Evolutionary conservation across 1,140 invertebrate species (phyloP).

Genomic region (Teleogryllus occipitalis): DNA sequence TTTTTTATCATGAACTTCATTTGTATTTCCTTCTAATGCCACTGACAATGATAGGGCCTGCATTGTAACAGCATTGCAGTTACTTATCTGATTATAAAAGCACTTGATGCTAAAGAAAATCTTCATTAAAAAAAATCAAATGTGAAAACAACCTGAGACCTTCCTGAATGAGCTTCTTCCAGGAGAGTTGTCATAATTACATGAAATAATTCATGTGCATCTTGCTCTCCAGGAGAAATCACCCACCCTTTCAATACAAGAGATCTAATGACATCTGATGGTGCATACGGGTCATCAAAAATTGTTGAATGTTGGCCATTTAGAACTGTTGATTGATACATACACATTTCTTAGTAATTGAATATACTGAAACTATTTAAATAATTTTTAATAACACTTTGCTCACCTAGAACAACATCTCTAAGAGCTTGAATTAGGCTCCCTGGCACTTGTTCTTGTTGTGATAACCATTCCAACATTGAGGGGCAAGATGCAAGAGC

Average conservation of each 20-base stretch:
- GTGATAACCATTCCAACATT: conserved; percentile 68
- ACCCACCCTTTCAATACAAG: conserved; percentile 70
- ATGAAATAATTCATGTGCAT: conserved; percentile 86
- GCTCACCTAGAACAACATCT: conserved; percentile 6
- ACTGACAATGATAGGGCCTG: not conserved
- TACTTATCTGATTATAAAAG: not conserved
- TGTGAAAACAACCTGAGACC: not conserved
- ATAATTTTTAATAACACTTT: not conserved
- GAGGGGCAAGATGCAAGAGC: conserved; percentile 70
- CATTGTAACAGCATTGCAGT: not conserved
- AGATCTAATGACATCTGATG: conserved; percentile 65
- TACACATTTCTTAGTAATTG: not conserved
- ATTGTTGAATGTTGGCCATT: conserved; percentile 56
- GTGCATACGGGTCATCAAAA: conserved; percentile 51
- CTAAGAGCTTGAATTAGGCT: not conserved
- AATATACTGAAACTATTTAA: not conserved
- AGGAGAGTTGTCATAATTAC: conserved; percentile 77
- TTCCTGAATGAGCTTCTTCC: conserved; percentile 48
- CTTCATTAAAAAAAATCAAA: not conserved
- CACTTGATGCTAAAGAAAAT: not conserved
- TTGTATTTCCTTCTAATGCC: not conserved
- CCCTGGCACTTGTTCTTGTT: conserved; percentile 41
- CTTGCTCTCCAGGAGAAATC: conserved; percentile 81
- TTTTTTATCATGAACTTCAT: not conserved
- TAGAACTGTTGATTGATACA: conserved; percentile 45